Evolutionary conservation across 2,797 vertebrate species (phyloP).

Genomic region (Leptatherina wallacei): DNA sequence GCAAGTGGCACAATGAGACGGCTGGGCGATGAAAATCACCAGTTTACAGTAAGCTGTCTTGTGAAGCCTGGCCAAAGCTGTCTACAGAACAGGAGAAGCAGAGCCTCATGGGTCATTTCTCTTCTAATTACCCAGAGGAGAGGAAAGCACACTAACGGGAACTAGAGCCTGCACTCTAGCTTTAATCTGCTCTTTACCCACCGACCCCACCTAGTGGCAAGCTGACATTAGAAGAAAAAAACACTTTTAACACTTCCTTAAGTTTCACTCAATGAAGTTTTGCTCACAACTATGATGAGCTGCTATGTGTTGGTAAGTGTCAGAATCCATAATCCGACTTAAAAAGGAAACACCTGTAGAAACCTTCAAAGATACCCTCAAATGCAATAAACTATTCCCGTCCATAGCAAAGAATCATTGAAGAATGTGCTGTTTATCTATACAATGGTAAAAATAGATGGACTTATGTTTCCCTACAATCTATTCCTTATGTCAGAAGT

Average conservation of each 20-base stretch:
- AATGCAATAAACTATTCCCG: neutral
- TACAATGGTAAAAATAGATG: no score
- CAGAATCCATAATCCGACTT: neutral
- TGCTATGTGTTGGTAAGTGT: neutral
- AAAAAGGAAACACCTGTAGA: neutral
- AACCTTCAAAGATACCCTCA: neutral
- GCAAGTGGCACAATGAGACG: slow-evolving; percentile 31
- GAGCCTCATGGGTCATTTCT: slow-evolving; percentile 75
- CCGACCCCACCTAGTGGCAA: slow-evolving; percentile 74
- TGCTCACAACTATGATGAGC: neutral
- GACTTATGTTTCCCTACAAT: no score
- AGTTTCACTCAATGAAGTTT: neutral
- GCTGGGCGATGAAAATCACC: slow-evolving; percentile 61
- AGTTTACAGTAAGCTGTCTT: slow-evolving; percentile 73
- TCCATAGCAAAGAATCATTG: neutral
- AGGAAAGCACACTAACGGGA: slow-evolving; percentile 40
- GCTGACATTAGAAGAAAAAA: neutral
- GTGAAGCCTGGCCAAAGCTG: slow-evolving; percentile 63
- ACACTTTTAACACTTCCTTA: neutral
- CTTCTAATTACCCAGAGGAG: slow-evolving; percentile 71
- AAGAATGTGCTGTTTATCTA: neutral
- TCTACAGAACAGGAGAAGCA: slow-evolving; percentile 60
- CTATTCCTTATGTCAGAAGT: no score
- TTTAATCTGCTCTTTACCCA: slow-evolving; percentile 39
- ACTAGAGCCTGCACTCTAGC: slow-evolving; percentile 22